Evolutionary conservation across 2,797 vertebrate species (phyloP).

Genomic region (Liparis tanakae): DNA sequence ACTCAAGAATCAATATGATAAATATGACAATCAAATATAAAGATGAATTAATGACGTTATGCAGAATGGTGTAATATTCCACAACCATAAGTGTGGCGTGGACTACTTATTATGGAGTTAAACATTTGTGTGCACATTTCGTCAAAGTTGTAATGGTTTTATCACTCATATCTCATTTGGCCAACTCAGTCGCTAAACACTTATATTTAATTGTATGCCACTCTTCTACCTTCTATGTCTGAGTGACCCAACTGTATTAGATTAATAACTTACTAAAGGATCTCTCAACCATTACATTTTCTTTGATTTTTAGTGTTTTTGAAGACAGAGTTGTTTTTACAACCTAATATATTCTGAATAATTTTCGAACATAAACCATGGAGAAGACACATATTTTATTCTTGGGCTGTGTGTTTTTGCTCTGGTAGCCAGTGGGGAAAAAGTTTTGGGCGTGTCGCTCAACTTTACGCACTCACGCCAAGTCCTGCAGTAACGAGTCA

Average conservation of each 20-base stretch:
- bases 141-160: conserved; percentile 19
- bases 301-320: not conserved
- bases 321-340: not conserved
- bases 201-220: conserved; percentile 32
- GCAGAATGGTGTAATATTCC: not conserved
- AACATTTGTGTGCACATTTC: conserved; percentile 7
- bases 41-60: not conserved
- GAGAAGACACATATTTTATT: conserved; percentile 10
- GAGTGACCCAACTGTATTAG: conserved; percentile 12
- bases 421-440: not conserved
- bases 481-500: conserved; percentile 3
- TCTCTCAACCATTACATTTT: conserved; percentile 7
- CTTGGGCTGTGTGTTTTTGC: conserved; percentile 7
- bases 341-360: not conserved
- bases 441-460: not conserved
- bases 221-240: conserved; percentile 32
- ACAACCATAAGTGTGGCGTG: too few species aligned
- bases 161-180: conserved; percentile 35
- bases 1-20: not conserved
- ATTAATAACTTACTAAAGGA: conserved; percentile 13
- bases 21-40: not conserved
- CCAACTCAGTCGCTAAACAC: conserved; percentile 10
- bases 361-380: not conserved
- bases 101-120: conserved; percentile 6
- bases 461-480: not conserved